These are phyloP conservation scores for Agonum fuliginosum DNA, from an alignment of 2,888 invertebrate species.

Conservation along the genomic window DNA sequence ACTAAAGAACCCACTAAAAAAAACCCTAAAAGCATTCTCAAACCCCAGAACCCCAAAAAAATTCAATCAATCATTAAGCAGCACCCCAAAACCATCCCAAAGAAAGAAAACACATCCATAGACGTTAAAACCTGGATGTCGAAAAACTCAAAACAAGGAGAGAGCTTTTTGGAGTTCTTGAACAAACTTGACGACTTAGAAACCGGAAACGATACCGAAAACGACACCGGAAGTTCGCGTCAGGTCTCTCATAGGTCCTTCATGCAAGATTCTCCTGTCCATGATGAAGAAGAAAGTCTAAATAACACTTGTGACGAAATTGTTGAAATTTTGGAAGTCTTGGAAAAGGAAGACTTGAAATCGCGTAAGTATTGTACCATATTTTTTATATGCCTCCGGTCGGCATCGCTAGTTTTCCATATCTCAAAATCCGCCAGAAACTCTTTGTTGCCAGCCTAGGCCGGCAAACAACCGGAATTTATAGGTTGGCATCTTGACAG, in stretches of 20 bases:
- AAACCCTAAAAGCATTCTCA: conserved; percentile 52
- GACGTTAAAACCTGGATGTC: conserved; percentile 69
- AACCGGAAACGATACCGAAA: conserved; percentile 20
- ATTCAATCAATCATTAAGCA: conserved; percentile 59
- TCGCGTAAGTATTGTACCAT: conserved; percentile 71
- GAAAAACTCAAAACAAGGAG: conserved; percentile 61
- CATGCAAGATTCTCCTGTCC: conserved; percentile 64
- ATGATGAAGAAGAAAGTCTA: conserved; percentile 63
- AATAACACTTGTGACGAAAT: conserved; percentile 72
- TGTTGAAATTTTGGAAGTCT: conserved; percentile 71
- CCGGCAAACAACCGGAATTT: too few species aligned
- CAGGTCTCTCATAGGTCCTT: conserved; percentile 2
- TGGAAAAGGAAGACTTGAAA: conserved; percentile 72
- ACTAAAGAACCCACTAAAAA: conserved; percentile 57
- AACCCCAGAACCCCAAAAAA: conserved; percentile 37
- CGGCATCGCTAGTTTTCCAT: too few species aligned
- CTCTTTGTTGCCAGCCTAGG: too few species aligned
- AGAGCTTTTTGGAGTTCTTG: conserved; percentile 67
- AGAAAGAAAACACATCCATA: conserved; percentile 61
- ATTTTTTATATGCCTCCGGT: too few species aligned
- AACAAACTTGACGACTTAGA: conserved; percentile 65
- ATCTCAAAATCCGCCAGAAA: too few species aligned
- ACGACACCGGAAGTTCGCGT: too few species aligned
- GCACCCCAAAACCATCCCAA: conserved; percentile 55
- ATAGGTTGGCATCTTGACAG: too few species aligned